Evolutionary conservation across 2,113 vertebrate species (phyloP).

Genomic region (Microcebus ravelobensis): DNA sequence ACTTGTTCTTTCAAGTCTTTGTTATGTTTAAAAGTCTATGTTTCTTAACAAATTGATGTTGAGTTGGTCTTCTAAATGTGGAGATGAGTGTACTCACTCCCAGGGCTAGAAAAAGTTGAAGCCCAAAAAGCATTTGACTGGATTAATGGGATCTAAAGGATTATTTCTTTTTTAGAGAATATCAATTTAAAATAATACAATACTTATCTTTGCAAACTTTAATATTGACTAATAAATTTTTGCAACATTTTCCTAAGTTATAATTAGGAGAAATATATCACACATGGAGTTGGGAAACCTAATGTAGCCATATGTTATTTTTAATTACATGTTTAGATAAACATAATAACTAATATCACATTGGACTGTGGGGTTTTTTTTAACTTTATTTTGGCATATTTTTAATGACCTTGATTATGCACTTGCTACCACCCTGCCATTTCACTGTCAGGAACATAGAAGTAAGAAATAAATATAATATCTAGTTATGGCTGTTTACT

Average conservation of each 20-base stretch:
- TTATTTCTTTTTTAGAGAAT: background rate
- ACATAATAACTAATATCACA: background rate
- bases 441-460: background rate
- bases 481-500: background rate
- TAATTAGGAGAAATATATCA: background rate
- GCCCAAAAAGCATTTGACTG: background rate
- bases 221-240: background rate
- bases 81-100: background rate
- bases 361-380: background rate
- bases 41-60: background rate
- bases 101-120: background rate
- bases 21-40: background rate
- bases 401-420: background rate
- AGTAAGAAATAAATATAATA: background rate
- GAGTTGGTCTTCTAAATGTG: background rate
- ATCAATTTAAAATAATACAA: background rate
- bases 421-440: background rate
- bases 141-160: background rate
- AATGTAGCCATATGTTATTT: background rate
- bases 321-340: slow-evolving; percentile 5
- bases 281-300: background rate
- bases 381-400: background rate
- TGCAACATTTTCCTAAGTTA: background rate
- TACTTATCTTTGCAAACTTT: background rate
- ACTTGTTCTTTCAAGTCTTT: background rate